These are phyloP conservation scores for Columba guinea DNA, from an alignment of 2,797 vertebrate genomes.

Conservation along the genomic window DNA sequence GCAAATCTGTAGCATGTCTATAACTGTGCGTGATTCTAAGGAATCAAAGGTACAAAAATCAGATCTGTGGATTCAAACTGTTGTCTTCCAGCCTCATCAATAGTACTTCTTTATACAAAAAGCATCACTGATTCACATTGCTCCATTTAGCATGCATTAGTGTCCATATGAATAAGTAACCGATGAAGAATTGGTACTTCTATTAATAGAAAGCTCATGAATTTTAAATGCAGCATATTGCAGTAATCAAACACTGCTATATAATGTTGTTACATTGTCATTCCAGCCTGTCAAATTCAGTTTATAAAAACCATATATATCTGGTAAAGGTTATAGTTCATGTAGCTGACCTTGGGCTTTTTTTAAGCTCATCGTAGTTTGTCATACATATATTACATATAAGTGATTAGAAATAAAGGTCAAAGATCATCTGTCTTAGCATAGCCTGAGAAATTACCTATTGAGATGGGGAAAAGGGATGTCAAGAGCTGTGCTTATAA, in stretches of 20 bases:
- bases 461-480: neutral
- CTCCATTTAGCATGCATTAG: neutral
- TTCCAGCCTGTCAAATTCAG: neutral
- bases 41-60: neutral
- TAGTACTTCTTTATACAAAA: neutral
- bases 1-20: neutral
- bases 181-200: neutral
- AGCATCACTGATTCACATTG: neutral
- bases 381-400: neutral
- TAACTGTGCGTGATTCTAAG: neutral
- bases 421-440: neutral
- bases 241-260: neutral
- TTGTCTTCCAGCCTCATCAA: neutral
- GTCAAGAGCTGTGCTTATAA: neutral
- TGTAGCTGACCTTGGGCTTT: neutral
- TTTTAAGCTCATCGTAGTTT: neutral
- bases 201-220: neutral
- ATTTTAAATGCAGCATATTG: neutral
- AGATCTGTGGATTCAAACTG: neutral
- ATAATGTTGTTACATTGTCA: neutral
- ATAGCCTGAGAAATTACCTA: neutral
- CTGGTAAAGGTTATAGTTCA: neutral
- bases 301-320: neutral
- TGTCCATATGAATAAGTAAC: neutral
- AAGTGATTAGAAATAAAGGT: neutral